phyloP scores from a whole-genome alignment of 1,140 invertebrate genomes.

The Ooceraea biroi region DNA sequence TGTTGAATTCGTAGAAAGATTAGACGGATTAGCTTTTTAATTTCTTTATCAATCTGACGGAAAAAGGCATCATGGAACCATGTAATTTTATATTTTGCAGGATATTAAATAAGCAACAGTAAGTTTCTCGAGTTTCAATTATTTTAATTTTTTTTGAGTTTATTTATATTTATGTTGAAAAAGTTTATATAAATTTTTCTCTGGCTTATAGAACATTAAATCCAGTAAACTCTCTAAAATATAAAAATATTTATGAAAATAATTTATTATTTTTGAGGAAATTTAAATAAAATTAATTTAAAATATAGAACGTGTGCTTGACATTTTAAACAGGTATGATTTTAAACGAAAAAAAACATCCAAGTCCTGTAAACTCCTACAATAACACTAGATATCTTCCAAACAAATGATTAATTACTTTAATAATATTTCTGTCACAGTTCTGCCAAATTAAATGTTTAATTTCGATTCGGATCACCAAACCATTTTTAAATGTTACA shows the following conservation, averaged over 20 bases:
- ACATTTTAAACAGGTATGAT: not conserved
- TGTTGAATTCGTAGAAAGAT: conserved; percentile 25
- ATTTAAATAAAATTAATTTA: not conserved
- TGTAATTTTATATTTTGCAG: not conserved
- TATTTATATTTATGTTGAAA: not conserved
- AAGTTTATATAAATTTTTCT: too few species aligned
- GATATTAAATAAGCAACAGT: not conserved
- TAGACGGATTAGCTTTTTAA: conserved; percentile 31
- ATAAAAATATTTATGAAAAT: not conserved
- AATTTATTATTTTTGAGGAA: not conserved
- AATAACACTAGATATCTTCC: conserved; percentile 9
- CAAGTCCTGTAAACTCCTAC: conserved; percentile 9
- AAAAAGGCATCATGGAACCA: not conserved
- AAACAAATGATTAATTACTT: not conserved
- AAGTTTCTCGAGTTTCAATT: not conserved
- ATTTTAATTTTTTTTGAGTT: not conserved
- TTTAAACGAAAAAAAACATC: not conserved
- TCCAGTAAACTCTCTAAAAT: too few species aligned
- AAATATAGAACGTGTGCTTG: not conserved
- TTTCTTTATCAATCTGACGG: conserved; percentile 47
- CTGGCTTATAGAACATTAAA: too few species aligned
- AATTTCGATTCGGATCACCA: not conserved
- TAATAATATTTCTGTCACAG: not conserved
- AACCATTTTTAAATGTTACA: conserved; percentile 9
- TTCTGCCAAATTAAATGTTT: not conserved